These are phyloP conservation scores for Cassiopea xamachana DNA, from an alignment of 30 jellyfish, hydroid and myxozoan genomes.

Conservation along the genomic window DNA sequence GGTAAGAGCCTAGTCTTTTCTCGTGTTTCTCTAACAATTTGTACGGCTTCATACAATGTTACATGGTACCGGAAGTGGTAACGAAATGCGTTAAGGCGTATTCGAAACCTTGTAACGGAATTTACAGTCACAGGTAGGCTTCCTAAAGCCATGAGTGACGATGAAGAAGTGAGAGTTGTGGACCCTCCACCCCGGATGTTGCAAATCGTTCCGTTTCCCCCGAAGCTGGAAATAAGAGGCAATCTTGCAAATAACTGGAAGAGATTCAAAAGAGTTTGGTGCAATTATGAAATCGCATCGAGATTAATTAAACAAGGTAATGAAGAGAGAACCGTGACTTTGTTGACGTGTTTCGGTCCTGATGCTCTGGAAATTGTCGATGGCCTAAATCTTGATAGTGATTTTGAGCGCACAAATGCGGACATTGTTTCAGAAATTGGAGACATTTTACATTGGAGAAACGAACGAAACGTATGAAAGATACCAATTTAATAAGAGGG, in stretches of 20 bases:
- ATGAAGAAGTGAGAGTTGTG: constrained; percentile 28
- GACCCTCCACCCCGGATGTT: constrained; percentile 17
- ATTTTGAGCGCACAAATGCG: constrained; percentile 22
- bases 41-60: background rate
- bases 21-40: background rate
- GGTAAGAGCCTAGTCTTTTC: background rate
- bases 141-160: constrained; percentile 26
- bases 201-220: constrained; percentile 30
- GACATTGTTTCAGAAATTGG: constrained; percentile 1
- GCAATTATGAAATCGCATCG: constrained; percentile 23
- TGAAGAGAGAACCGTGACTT: constrained; percentile 36
- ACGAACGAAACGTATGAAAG: constrained; percentile 21
- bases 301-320: constrained; percentile 14
- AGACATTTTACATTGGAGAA: constrained; percentile 16
- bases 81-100: constrained; percentile 12
- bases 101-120: constrained; percentile 9
- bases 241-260: constrained; percentile 16
- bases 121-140: constrained; percentile 19
- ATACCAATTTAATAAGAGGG: constrained; percentile 30
- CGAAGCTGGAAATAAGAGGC: constrained; percentile 24
- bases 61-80: constrained; percentile 31
- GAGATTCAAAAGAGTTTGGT: constrained; percentile 31
- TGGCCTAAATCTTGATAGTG: constrained; percentile 20
- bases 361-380: constrained; percentile 25
- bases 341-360: constrained; percentile 35